Evolutionary conservation across 2,888 invertebrate genomes (phyloP).

Genomic region (Zygogramma bicolorata): DNA sequence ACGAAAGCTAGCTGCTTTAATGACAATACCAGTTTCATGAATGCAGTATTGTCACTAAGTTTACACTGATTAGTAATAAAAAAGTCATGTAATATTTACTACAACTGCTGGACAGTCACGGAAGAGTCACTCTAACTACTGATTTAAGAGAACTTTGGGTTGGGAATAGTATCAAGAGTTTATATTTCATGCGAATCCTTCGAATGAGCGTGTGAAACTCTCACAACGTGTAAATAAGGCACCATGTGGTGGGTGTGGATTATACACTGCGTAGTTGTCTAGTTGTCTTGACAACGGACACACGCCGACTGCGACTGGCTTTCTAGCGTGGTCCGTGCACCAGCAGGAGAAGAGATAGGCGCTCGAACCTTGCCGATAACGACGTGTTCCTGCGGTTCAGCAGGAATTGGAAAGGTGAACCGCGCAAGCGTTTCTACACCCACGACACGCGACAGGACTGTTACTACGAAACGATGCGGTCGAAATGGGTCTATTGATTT

Average conservation of each 20-base stretch:
- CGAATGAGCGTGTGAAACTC: slow-evolving; percentile 35
- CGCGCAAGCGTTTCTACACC: slow-evolving; percentile 63
- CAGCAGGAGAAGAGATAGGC: slow-evolving; percentile 33
- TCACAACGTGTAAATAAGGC: slow-evolving; percentile 36
- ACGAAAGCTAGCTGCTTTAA: neutral
- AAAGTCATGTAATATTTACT: neutral
- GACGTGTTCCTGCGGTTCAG: slow-evolving; percentile 9
- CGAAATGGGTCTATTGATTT: slow-evolving; percentile 35
- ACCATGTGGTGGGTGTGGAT: slow-evolving; percentile 58
- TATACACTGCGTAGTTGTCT: slow-evolving; percentile 54
- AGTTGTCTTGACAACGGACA: slow-evolving; percentile 60
- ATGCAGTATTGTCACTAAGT: neutral
- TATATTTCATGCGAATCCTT: slow-evolving; percentile 13
- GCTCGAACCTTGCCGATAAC: slow-evolving; percentile 34
- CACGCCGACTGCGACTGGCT: slow-evolving; percentile 59
- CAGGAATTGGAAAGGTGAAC: slow-evolving; percentile 23
- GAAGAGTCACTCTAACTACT: slow-evolving; percentile 35
- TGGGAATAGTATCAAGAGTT: slow-evolving; percentile 9
- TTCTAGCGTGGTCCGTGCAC: slow-evolving; percentile 17
- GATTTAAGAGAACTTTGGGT: slow-evolving; percentile 4
- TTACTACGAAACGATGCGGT: slow-evolving; percentile 47
- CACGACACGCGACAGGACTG: slow-evolving; percentile 61
- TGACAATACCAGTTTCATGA: neutral
- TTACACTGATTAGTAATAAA: neutral
- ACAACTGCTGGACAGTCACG: neutral